Base-by-base conservation (phyloP, 2,113 vertebrate species). In the Ursus arctos region DNA sequence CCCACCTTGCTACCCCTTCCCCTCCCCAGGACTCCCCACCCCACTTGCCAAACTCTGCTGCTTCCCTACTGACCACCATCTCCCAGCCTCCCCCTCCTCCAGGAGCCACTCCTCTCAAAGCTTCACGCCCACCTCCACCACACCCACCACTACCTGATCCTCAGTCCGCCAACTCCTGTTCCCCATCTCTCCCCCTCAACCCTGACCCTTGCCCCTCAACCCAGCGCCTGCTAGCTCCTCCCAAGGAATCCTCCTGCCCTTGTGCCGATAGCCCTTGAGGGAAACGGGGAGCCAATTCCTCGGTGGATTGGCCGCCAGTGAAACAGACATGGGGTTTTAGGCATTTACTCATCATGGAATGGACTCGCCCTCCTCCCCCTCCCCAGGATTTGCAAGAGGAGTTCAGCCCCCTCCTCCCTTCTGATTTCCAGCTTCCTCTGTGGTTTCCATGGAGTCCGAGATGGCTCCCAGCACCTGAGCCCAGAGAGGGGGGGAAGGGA, bases 401-500 rank as follows among this genome's bases (percentile, higher is more conserved):
- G 0, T 59, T 59, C 82, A 79, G 53, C 43, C 65, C 57, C 79
- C 55, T 90, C 95, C 91, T 59, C 36, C 51, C 67, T 83, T 80
- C 91, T 40, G 74, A 63, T 53, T 91, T 95, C 85, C 77, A 51
- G 71, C 79, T 94, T 97, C 69, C 86, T 96, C 77, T 12, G 76
- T 82, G 97, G 98, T 98, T 98, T 97, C 98, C 97, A 98, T 97
- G 98, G 98, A 98, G 97, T 98, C 97, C 9, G 71, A 97, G 3
- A n/a, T 80, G 97, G 96, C 94, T 98, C 90, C 0, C 0, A 77
- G 85, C 95, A 93, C 49, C 0, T 95, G 95, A 95, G 93, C 83
- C 79, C 11, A 0, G 95, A 69, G 76, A 2, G 36, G 89, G 61
- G 33, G 89, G 63, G 67, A 76, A 61, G 85, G 55, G 33, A 67